Evolutionary conservation across 2,113 vertebrate genomes (phyloP), one percentile per base, ranked within the genome.

Genomic region (Cettia cetti): DNA sequence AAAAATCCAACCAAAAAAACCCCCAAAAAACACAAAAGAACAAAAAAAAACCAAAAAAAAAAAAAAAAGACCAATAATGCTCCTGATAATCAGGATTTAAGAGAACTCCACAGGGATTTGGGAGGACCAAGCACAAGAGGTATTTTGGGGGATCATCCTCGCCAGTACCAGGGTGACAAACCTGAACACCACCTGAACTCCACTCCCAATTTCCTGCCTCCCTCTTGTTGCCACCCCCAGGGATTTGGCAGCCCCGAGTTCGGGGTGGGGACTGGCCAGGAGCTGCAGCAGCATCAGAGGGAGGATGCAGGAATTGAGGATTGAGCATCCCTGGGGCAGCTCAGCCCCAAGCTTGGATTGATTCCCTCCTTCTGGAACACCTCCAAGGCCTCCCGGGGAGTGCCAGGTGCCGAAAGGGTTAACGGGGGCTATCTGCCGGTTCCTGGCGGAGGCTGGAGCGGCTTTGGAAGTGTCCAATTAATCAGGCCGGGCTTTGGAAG

Each of bases 251-350:
- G 39, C 92, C 86, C 72, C 2, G 18, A 56, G 10, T 13, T 47
- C 1, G 1, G 39, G 7, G 5, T 4, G 45, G 15, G 15, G 5
- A 28, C 31, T 40, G 1, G 0, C 5, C 2, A 37, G 42, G 45
- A 56, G 71, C 50, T 10, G 50, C 78, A 28, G 30, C 60, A 78
- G 53, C 79, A 37, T 1, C 17, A 0, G 0, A 4, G 35, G 22
- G 35, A 56, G 45, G 60, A 28, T 19, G 17, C 53, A 9, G 26
- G 33, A 9, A 35, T 18, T 13, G 6, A 3, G 21, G 39, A 10
- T 3, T 2, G 1, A 5, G 5, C 10, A 15, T 57, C 8, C 42
- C n/a, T 19, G 1, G 0, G 20, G 33, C 18, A 8, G 68, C 19
- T 52, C 64, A 22, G 3, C 64, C 9, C 49, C 40, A n/a, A 50